phyloP scores from a whole-genome alignment of 2,888 invertebrate species.

The Mimumesa dahlbomi region DNA sequence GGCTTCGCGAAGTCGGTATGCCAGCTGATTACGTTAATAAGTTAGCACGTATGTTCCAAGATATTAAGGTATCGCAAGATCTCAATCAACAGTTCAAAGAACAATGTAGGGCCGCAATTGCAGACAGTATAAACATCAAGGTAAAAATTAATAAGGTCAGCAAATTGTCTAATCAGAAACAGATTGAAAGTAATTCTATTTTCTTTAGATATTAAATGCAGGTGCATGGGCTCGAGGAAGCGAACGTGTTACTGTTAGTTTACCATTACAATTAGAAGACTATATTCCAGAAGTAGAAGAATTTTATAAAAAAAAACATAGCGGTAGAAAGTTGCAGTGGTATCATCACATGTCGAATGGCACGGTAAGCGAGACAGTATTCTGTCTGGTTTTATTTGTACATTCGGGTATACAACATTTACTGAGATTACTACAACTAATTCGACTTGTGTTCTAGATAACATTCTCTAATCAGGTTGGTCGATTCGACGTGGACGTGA shows the following conservation, averaged over 20 bases:
- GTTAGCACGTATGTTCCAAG: slow-evolving; percentile 98
- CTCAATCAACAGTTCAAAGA: slow-evolving; percentile 95
- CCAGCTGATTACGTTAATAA: slow-evolving; percentile 99
- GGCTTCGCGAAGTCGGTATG: slow-evolving; percentile 99
- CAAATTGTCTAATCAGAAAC: background rate
- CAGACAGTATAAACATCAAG: slow-evolving; percentile 97
- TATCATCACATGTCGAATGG: slow-evolving; percentile 99
- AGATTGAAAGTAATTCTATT: slow-evolving; percentile 15
- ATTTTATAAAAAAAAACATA: slow-evolving; percentile 98
- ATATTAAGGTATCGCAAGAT: slow-evolving; percentile 98
- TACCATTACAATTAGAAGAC: slow-evolving; percentile 98
- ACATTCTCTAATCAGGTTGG: slow-evolving; percentile 96
- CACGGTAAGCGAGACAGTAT: slow-evolving; percentile 82
- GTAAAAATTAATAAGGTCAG: slow-evolving; percentile 44
- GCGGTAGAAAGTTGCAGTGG: slow-evolving; percentile 98
- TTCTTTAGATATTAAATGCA: slow-evolving; percentile 91
- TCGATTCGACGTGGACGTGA: slow-evolving; percentile 98
- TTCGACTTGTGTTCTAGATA: slow-evolving; percentile 82
- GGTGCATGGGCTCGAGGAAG: slow-evolving; percentile 99
- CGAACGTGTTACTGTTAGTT: slow-evolving; percentile 96
- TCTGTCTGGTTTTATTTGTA: no score
- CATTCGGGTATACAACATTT: no score
- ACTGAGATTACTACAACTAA: no score
- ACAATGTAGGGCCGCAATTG: slow-evolving; percentile 87
- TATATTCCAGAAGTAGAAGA: slow-evolving; percentile 99